Base-by-base conservation (phyloP, 2,797 vertebrate genomes). In the Fistularia commersonii region DNA sequence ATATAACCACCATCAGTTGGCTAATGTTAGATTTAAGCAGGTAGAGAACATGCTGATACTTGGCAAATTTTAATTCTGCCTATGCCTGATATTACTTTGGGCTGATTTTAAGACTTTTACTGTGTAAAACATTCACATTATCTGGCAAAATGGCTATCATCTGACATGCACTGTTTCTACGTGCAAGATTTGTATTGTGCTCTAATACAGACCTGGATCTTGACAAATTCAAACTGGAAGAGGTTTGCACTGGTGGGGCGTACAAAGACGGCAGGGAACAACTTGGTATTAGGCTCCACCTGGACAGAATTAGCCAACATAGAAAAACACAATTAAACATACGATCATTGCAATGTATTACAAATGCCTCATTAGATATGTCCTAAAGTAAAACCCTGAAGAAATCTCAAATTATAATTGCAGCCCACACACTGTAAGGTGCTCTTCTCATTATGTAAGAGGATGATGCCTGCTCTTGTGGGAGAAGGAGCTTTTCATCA, bases 181-280 rank as follows among this genome's bases (percentile, higher is more conserved):
- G 23, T 23, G 23, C 4, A 23, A 23, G 23, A 23, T 2, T 23
- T 23, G 23, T 23, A 2, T 2, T 4, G 14, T 8, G 8, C 4
- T 93, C 9, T 0, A 8, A 57, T 37, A 63, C 79, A 43, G 58
- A 99, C 97, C 95, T 97, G 95, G 62, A 94, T 85, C 86, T 95
- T 98, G 68, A 94, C 93, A 75, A 99, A 93, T 86, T 99, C 95
- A 86, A 99, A 94, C 81, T 99, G 96, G 89, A 98, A 89, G 69
- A 99, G 90, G 71, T 94, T 95, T 44, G 93, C 89, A 63, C 95
- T 94, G 0, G 95, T 98, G 37, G 97, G 96, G 41, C 83, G 90
- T 32, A 94, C 86, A 81, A 99, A 99, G 63, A 95, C 91, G n/a
- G 97, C 96, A 54, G 97, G 96, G 67, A 99, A 99, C 54, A 99